Conservation (phyloP, 2,797 vertebrate species). For the Orestias chungarensis region DNA sequence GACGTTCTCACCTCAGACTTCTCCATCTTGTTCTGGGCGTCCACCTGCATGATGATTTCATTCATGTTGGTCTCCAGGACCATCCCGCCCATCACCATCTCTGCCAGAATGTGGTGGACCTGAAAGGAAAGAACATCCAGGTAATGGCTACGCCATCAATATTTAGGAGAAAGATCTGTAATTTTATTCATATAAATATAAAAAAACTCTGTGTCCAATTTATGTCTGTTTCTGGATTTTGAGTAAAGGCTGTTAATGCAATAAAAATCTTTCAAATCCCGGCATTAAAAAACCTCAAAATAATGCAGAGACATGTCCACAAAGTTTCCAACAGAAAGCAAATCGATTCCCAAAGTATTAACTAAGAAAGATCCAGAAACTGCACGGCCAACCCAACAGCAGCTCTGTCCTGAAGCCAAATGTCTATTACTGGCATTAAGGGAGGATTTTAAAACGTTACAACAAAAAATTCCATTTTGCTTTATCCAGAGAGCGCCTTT, state of each 20-base stretch:
- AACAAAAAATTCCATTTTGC: background rate
- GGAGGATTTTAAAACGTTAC: no score
- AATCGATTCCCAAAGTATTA: background rate
- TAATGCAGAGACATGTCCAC: background rate
- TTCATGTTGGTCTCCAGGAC: slow-evolving; percentile 99
- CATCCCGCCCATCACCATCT: slow-evolving; percentile 99
- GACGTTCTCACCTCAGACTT: slow-evolving; percentile 93
- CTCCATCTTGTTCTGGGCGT: slow-evolving; percentile 97
- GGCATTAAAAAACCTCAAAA: background rate
- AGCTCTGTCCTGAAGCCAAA: background rate
- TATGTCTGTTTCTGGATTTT: background rate
- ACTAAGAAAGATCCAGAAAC: background rate
- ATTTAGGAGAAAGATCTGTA: background rate
- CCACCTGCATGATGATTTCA: slow-evolving; percentile 97
- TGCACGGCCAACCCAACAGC: background rate
- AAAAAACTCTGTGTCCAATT: background rate
- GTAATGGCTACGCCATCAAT: background rate
- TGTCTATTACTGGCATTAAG: background rate
- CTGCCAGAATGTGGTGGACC: slow-evolving; percentile 98
- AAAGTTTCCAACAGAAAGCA: background rate
- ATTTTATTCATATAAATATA: no score
- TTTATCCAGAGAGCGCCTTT: background rate
- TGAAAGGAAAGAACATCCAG: slow-evolving; percentile 47
- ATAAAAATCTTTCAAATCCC: background rate
- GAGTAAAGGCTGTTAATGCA: background rate